A percentile compares a stretch with the other conserved stretches of the same genome.
phyloP scores from a whole-genome alignment of 2,888 invertebrate genomes.

The Ashinkailepas kermadecensis region DNA sequence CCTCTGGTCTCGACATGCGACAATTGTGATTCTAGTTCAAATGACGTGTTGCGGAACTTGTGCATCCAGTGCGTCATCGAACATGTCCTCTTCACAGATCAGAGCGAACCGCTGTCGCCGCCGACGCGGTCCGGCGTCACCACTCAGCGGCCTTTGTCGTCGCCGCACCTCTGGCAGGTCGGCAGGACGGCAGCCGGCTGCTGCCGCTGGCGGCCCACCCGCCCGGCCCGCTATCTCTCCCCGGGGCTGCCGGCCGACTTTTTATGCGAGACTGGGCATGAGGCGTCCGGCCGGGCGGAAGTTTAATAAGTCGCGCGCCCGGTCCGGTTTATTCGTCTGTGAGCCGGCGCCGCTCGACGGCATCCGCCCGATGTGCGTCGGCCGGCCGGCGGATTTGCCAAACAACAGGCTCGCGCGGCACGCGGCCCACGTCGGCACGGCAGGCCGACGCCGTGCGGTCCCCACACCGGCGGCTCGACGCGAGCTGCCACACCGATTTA shows the following conservation, averaged over 20 bases:
- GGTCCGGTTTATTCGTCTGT: conserved; percentile 14
- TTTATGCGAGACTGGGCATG: conserved; percentile 22
- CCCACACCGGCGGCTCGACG: background rate
- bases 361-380: background rate
- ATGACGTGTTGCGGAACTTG: background rate
- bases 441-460: background rate
- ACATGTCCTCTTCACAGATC: background rate
- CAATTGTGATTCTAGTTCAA: background rate
- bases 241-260: background rate
- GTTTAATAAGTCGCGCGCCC: conserved; percentile 17
- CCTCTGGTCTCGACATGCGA: background rate
- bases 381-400: background rate
- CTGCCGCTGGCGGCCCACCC: background rate
- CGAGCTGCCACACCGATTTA: background rate
- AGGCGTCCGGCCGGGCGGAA: conserved; percentile 9
- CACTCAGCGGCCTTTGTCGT: too few relatives aligned
- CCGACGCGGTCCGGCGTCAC: too few relatives aligned
- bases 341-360: background rate
- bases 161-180: too few relatives aligned
- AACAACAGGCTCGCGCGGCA: background rate
- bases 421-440: background rate
- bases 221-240: background rate
- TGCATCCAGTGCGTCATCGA: background rate
- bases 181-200: too few relatives aligned
- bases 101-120: too few relatives aligned